These are phyloP conservation scores for Eustalomyia histrio DNA, from an alignment of 2,888 invertebrate genomes.

Conservation along the genomic window DNA sequence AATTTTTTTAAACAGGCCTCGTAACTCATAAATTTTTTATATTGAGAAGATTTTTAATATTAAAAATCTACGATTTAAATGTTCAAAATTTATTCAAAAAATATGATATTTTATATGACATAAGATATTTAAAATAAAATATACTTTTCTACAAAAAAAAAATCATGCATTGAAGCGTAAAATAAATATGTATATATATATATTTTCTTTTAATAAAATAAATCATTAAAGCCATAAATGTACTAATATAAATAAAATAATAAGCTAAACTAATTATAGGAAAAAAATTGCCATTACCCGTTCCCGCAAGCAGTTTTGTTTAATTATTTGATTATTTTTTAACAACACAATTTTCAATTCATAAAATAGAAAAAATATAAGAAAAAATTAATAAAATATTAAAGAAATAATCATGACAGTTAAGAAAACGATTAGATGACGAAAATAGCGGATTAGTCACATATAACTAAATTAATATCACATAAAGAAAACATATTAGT, in stretches of 20 bases:
- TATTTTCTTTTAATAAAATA: conserved; percentile 15
- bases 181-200: no score
- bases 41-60: no score
- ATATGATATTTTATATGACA: background rate
- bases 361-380: conserved; percentile 38
- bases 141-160: no score
- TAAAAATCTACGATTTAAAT: no score
- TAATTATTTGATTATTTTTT: conserved; percentile 37
- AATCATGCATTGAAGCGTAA: conserved; percentile 53
- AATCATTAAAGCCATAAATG: conserved; percentile 43
- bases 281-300: conserved; percentile 80
- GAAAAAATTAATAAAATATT: conserved; percentile 41
- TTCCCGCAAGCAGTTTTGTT: conserved; percentile 76
- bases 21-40: no score
- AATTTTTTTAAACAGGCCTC: no score
- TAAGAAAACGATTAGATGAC: conserved; percentile 9
- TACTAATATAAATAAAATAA: conserved; percentile 53
- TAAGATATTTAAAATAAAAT: background rate
- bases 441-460: background rate
- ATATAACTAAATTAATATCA: no score
- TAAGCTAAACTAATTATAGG: conserved; percentile 51
- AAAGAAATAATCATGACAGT: conserved; percentile 24
- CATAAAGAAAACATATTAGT: no score
- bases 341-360: conserved; percentile 29
- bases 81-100: background rate